A percentile compares a stretch with the other conserved stretches of the same genome.
phyloP scores from a whole-genome alignment of 1,140 invertebrate genomes.

The Notospermus geniculatus region DNA sequence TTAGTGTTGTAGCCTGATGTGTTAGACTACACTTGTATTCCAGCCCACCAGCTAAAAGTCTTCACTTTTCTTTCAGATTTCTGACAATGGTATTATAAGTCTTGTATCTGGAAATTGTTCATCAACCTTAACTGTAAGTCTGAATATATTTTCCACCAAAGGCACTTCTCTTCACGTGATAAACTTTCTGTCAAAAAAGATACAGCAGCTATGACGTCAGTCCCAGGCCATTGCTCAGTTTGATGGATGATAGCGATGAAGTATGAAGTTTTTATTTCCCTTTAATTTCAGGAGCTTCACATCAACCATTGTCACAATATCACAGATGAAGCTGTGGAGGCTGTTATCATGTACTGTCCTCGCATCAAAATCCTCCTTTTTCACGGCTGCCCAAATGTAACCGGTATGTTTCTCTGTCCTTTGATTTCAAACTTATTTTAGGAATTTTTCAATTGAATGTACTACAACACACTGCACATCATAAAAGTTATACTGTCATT shows the following conservation, averaged over 20 bases:
- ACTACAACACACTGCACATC: background rate
- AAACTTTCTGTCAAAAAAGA: no score
- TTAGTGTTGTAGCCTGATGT: no score
- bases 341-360: constrained; percentile 40
- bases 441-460: background rate
- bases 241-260: no score
- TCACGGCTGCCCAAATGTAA: constrained; percentile 46
- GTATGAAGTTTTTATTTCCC: no score
- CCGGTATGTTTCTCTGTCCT: constrained; percentile 30
- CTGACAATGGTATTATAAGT: constrained; percentile 32
- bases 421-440: background rate
- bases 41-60: background rate
- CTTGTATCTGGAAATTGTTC: constrained; percentile 34
- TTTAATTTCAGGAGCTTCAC: constrained; percentile 39
- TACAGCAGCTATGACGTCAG: no score
- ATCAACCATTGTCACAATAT: constrained; percentile 39
- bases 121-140: constrained; percentile 30
- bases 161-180: no score
- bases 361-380: constrained; percentile 44
- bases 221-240: no score
- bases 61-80: constrained; percentile 26
- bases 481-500: no score
- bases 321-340: constrained; percentile 49
- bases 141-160: no score
- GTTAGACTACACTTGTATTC: no score